phyloP scores from a whole-genome alignment of 2,797 vertebrate species.

The Malurus leucopterus region DNA sequence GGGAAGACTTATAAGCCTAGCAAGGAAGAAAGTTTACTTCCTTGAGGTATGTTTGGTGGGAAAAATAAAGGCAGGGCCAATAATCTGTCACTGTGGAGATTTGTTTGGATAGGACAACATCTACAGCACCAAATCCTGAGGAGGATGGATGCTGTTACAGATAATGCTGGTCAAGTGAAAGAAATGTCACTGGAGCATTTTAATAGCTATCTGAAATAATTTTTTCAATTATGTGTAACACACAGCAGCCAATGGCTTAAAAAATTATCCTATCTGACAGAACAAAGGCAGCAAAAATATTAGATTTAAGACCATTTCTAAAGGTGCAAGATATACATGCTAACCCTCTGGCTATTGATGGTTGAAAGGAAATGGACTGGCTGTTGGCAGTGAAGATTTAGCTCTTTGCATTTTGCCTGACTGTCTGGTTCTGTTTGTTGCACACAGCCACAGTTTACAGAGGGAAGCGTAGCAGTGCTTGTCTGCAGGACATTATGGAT shows the following conservation, averaged over 20 bases:
- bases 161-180: conserved; percentile 44
- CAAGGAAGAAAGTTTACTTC: background rate
- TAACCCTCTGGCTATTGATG: background rate
- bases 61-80: background rate
- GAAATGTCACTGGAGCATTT: conserved; percentile 40
- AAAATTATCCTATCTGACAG: conserved; percentile 22
- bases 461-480: background rate
- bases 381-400: background rate
- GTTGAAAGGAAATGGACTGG: background rate
- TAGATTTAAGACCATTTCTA: background rate
- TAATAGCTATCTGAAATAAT: conserved; percentile 25
- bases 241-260: conserved; percentile 1
- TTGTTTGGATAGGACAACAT: background rate
- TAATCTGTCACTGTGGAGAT: background rate
- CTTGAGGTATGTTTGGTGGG: background rate
- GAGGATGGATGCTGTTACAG: background rate
- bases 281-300: background rate
- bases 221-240: conserved; percentile 39
- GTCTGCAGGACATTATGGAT: background rate
- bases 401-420: background rate
- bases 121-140: background rate
- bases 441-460: background rate
- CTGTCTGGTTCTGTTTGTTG: background rate
- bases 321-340: background rate
- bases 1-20: background rate